These are phyloP conservation scores for Piaya cayana DNA, from an alignment of 2,113 vertebrate species.

Conservation along the genomic window DNA sequence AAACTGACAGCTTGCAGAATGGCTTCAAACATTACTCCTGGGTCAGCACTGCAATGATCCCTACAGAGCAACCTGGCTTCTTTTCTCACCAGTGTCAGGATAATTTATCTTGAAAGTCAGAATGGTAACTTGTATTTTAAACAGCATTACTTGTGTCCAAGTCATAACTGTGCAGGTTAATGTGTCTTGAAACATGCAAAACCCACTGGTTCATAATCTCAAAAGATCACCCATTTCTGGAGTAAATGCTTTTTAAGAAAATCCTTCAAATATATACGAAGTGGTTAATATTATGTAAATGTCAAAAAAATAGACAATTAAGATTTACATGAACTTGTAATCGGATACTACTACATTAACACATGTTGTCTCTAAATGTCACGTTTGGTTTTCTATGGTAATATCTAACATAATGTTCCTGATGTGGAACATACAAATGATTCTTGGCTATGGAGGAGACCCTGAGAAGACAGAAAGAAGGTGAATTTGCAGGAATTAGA, in stretches of 20 bases:
- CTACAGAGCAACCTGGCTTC: neutral
- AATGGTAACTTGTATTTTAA: neutral
- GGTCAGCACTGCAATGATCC: neutral
- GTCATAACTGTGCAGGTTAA: neutral
- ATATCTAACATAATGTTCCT: neutral
- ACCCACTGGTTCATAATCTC: neutral
- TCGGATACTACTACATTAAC: neutral
- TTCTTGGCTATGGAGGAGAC: neutral
- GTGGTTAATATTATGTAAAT: neutral
- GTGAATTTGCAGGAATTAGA: neutral
- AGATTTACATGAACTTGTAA: neutral
- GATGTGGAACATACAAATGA: neutral
- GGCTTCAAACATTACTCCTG: neutral
- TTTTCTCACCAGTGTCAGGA: neutral
- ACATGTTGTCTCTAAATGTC: neutral
- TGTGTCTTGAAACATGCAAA: neutral
- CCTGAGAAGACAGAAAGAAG: neutral
- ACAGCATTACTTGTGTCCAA: neutral
- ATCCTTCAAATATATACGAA: neutral
- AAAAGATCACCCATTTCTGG: neutral
- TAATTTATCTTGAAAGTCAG: neutral
- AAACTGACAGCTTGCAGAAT: neutral
- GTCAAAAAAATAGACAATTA: neutral
- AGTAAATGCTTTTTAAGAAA: neutral
- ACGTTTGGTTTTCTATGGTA: neutral